Evolutionary conservation across 1,140 invertebrate genomes (phyloP).

Genomic region (Dinothrombium tinctorium): DNA sequence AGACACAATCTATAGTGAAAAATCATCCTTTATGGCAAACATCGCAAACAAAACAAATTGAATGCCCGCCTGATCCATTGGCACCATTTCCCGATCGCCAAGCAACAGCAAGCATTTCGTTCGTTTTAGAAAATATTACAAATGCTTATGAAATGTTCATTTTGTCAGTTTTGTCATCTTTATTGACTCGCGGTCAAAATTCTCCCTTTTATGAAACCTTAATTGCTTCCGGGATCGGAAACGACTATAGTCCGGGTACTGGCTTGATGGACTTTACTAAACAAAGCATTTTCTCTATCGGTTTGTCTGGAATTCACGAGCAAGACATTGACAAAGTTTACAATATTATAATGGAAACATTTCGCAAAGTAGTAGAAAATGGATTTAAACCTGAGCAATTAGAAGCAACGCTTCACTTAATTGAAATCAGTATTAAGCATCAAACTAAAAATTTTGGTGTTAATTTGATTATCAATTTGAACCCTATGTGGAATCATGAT

Average conservation of each 20-base stretch:
- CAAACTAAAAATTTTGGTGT: constrained; percentile 68
- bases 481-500: constrained; percentile 65
- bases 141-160: constrained; percentile 53
- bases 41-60: constrained; percentile 21
- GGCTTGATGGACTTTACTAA: constrained; percentile 44
- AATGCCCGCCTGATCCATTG: constrained; percentile 51
- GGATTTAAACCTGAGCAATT: constrained; percentile 61
- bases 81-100: constrained; percentile 53
- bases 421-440: constrained; percentile 64
- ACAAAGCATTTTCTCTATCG: constrained; percentile 59
- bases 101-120: constrained; percentile 50
- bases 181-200: constrained; percentile 65
- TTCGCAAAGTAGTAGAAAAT: constrained; percentile 31
- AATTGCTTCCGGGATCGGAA: constrained; percentile 63
- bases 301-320: constrained; percentile 49
- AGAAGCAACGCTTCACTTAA: constrained; percentile 57
- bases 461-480: constrained; percentile 43
- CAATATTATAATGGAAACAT: constrained; percentile 42
- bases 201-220: constrained; percentile 69
- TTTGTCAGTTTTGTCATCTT: constrained; percentile 43
- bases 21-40: constrained; percentile 6
- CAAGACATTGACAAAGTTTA: constrained; percentile 45
- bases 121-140: constrained; percentile 41
- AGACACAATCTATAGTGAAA: constrained; percentile 28
- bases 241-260: constrained; percentile 38